A percentile compares a stretch with the other conserved stretches of the same genome.
Conservation (phyloP, 2,888 invertebrate species). For the Pachydiplax longipennis region DNA sequence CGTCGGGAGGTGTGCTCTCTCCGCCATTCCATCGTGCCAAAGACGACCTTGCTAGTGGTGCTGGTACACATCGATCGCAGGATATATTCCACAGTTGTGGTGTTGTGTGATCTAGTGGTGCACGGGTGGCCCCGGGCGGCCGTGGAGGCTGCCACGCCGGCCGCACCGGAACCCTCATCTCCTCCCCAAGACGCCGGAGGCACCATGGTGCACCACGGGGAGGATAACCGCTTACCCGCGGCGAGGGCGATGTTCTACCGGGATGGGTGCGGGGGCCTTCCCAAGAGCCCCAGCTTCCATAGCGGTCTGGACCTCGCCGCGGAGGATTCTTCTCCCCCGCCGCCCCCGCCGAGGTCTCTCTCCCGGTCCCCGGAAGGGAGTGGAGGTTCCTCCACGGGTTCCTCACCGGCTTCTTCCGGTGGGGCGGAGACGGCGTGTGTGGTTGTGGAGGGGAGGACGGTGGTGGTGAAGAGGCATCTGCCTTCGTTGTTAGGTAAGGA, state of each 20-base stretch:
- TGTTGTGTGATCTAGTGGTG: constrained; percentile 52
- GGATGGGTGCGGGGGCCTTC: constrained; percentile 66
- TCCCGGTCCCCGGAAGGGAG: constrained; percentile 47
- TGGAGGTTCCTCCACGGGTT: constrained; percentile 56
- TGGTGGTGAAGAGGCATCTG: neutral
- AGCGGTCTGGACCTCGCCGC: constrained; percentile 84
- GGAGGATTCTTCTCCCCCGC: constrained; percentile 55
- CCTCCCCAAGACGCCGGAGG: neutral
- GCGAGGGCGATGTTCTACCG: constrained; percentile 62
- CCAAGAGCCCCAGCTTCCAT: constrained; percentile 88
- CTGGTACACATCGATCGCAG: neutral
- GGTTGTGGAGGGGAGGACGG: constrained; percentile 6
- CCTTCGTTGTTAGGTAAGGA: constrained; percentile 21
- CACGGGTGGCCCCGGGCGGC: constrained; percentile 48
- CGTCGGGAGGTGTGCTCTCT: neutral
- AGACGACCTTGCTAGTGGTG: neutral
- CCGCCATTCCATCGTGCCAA: neutral
- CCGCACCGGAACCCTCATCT: constrained; percentile 54
- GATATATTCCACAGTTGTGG: neutral
- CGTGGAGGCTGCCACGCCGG: constrained; percentile 52
- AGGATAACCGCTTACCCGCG: constrained; percentile 57
- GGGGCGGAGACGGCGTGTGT: constrained; percentile 28
- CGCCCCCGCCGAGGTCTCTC: constrained; percentile 51
- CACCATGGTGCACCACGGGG: constrained; percentile 54
- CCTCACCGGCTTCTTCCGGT: constrained; percentile 64